Conservation (phyloP, 2,888 invertebrate species). For the Cybosia mesomella region DNA sequence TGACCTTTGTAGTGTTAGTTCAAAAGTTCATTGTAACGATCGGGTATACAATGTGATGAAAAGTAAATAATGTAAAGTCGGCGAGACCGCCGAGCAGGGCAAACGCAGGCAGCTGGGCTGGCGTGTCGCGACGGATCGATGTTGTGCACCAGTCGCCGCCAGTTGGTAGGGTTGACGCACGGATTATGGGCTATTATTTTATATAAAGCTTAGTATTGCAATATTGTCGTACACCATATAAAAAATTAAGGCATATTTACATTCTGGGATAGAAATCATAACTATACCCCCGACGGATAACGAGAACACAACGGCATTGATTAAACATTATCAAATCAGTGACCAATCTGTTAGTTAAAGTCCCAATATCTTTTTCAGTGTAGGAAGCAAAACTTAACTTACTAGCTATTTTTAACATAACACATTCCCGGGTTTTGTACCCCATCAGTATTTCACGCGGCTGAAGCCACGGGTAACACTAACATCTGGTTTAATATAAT, state of each 20-base stretch:
- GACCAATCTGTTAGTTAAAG: no score
- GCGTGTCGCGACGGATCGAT: conserved; percentile 71
- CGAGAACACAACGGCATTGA: no score
- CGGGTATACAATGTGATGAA: conserved; percentile 43
- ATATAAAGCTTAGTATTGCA: conserved; percentile 24
- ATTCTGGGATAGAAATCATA: no score
- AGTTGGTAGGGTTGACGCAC: conserved; percentile 42
- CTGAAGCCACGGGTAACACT: no score
- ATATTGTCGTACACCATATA: not conserved
- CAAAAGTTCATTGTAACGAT: conserved; percentile 28
- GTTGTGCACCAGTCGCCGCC: conserved; percentile 48
- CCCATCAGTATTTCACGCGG: no score
- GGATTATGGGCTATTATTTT: conserved; percentile 34
- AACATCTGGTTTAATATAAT: no score
- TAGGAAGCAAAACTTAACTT: no score
- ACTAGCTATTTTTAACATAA: no score
- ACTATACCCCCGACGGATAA: no score
- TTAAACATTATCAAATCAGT: no score
- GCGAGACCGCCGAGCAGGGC: conserved; percentile 47
- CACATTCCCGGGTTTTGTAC: no score
- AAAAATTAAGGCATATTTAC: not conserved
- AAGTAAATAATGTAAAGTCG: conserved; percentile 49
- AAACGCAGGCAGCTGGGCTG: conserved; percentile 18
- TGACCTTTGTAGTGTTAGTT: conserved; percentile 29
- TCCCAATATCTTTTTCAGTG: no score